Evolutionary conservation across 1,140 invertebrate species (phyloP), one percentile per base, ranked within the genome.

Genomic region (Orussus abietinus): DNA sequence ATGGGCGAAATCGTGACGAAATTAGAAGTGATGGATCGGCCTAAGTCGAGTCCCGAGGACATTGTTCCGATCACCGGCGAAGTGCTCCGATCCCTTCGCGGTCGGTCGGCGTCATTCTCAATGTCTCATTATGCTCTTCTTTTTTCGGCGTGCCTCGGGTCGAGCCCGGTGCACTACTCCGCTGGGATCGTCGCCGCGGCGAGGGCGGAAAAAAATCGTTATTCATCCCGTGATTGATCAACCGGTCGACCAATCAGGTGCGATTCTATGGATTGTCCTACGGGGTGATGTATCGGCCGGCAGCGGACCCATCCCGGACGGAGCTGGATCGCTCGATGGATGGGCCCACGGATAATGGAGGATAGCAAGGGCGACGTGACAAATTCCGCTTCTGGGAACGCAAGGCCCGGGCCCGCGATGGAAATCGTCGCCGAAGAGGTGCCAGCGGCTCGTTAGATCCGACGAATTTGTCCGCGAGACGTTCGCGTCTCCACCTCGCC

Each of bases 401-500:
- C 31, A 2, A n/a, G 14, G n/a, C 22, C n/a, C n/a, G n/a, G n/a
- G n/a, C n/a, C n/a, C n/a, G n/a, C n/a, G n/a, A n/a, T n/a, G n/a
- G 22, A 25, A 25, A 25, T 25, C 22, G n/a, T 7, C 22, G 10
- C 31, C 31, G 31, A 4, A 14, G 13, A 33, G 31, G 15, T 33
- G 10, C 31, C 13, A 14, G 14, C 34, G 17, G 34, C 21, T 17
- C 15, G 34, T 36, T 36, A 19, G 34, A 20, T 36, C 34, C 34
- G 34, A 36, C 21, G 34, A 36, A 36, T 36, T 36, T 36, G 34
- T 36, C 34, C 9, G 15, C 13, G 21, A 20, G 21, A 19, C 9
- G 7, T 36, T 36, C 10, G 31, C 31, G 10, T n/a, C 31, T 10
- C 31, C 13, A 14, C 31, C 15, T 36, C n/a, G n/a, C n/a, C n/a